Evolutionary conservation across 2,888 invertebrate species (phyloP).

Genomic region (Xylocampa areola): DNA sequence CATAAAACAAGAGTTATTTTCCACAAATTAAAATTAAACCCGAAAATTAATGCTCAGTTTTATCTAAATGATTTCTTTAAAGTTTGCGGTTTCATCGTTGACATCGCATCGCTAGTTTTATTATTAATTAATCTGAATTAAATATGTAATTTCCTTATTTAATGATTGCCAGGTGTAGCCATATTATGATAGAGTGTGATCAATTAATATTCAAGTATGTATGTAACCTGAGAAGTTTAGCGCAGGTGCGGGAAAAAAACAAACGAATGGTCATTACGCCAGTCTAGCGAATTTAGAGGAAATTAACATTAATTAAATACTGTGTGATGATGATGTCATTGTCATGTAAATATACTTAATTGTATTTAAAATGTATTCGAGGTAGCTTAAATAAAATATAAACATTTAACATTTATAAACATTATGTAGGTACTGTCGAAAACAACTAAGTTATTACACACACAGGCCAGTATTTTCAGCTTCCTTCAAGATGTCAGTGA

Average conservation of each 20-base stretch:
- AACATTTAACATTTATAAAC: no score
- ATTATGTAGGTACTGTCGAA: no score
- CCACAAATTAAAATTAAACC: not conserved
- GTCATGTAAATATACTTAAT: conserved; percentile 28
- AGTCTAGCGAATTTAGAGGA: conserved; percentile 42
- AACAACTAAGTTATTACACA: no score
- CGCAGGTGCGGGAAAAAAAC: conserved; percentile 51
- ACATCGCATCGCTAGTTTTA: not conserved
- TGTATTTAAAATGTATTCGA: conserved; percentile 7
- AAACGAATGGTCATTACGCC: conserved; percentile 19
- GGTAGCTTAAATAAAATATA: conserved; percentile 1
- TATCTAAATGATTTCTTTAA: not conserved
- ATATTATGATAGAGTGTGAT: conserved; percentile 26
- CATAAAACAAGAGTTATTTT: conserved; percentile 1
- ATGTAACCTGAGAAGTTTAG: conserved; percentile 53
- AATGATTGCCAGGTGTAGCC: not conserved
- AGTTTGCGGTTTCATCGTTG: not conserved
- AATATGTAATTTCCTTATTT: conserved; percentile 8
- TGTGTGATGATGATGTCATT: conserved; percentile 50
- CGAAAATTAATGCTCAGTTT: not conserved
- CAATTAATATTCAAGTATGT: conserved; percentile 45
- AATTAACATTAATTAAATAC: conserved; percentile 55
- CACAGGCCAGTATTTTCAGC: conserved; percentile 1
- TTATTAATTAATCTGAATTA: conserved; percentile 2
- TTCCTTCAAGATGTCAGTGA: conserved; percentile 7